Percentiles rank a stretch among this genome's conserved stretches.
Evolutionary conservation across 2,113 vertebrate species (phyloP).

Genomic region (Pheucticus melanocephalus): DNA sequence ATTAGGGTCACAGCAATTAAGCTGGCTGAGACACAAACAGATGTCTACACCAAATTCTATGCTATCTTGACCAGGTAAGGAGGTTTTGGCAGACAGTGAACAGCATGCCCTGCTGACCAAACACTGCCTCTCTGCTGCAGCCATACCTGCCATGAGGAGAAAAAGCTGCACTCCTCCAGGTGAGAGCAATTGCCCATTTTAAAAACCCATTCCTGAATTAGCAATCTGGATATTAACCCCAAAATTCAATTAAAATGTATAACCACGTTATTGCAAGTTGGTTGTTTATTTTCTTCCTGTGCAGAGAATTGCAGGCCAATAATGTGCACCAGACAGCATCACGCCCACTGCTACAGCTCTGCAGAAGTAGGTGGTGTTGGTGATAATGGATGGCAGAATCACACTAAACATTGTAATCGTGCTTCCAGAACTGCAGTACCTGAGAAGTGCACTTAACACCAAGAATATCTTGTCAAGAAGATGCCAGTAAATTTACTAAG

Average conservation of each 20-base stretch:
- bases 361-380: conserved; percentile 64
- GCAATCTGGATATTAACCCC: not conserved
- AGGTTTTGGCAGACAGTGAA: not conserved
- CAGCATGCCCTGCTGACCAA: not conserved
- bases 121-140: not conserved
- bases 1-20: not conserved
- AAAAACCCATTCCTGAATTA: not conserved
- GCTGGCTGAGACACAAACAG: not conserved
- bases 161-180: not conserved
- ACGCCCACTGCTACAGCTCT: conserved; percentile 71
- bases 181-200: not conserved
- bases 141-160: not conserved
- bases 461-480: conserved; percentile 59
- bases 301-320: conserved; percentile 48
- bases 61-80: not conserved
- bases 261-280: not conserved
- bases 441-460: conserved; percentile 76
- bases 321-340: conserved; percentile 70
- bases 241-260: not conserved
- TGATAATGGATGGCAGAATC: conserved; percentile 76
- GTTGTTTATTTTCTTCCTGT: conserved; percentile 24
- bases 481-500: conserved; percentile 57
- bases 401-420: conserved; percentile 74
- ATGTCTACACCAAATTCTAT: not conserved
- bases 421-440: conserved; percentile 72